Percentiles rank a stretch among this genome's conserved stretches.
phyloP scores from a whole-genome alignment of 1,140 invertebrate genomes.

The Microplitis mediator region DNA sequence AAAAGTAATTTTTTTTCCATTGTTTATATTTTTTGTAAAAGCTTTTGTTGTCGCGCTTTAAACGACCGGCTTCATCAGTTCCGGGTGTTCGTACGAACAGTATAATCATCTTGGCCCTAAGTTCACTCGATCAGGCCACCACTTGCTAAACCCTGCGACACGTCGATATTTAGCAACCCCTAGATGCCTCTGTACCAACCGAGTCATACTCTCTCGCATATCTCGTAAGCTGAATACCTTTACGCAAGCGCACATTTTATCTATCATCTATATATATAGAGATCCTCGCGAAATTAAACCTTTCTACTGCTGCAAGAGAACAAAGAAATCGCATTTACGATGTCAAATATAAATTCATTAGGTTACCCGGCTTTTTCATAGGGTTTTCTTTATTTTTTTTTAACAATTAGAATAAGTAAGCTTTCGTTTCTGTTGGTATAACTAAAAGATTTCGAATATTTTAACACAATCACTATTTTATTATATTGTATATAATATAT shows the following conservation, averaged over 20 bases:
- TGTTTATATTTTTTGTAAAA: not conserved
- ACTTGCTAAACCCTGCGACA: conserved; percentile 43
- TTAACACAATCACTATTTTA: no score
- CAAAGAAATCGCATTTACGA: conserved; percentile 21
- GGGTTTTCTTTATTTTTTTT: not conserved
- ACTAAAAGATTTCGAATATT: no score
- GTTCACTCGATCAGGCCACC: conserved; percentile 35
- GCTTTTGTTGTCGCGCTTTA: not conserved
- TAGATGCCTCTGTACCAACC: conserved; percentile 20
- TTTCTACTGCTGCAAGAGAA: not conserved
- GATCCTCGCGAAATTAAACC: conserved; percentile 10
- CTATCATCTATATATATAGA: not conserved
- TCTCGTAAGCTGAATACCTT: not conserved
- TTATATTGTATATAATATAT: no score
- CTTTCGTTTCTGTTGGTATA: no score
- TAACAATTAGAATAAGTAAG: not conserved
- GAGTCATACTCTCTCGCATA: not conserved
- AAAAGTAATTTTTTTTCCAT: not conserved
- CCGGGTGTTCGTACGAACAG: not conserved
- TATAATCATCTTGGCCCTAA: conserved; percentile 35
- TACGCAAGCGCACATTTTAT: not conserved
- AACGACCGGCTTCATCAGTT: not conserved
- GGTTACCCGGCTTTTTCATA: not conserved
- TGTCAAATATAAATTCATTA: conserved; percentile 13
- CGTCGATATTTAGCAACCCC: conserved; percentile 43